phyloP scores from a whole-genome alignment of 2,888 invertebrate species.

The Caenorhabditis afra region DNA sequence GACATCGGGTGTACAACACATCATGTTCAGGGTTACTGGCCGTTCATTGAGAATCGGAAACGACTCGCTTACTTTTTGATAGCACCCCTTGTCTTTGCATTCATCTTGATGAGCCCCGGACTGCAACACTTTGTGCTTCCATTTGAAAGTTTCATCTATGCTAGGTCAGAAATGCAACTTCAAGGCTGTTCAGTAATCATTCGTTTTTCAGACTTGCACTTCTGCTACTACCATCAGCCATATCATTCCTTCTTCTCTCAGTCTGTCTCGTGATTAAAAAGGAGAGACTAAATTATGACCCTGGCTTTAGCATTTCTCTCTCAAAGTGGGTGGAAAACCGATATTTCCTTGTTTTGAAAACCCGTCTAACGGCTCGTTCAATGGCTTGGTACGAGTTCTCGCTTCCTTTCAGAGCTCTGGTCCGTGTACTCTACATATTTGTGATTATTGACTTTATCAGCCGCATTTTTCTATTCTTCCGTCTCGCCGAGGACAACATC shows the following conservation, averaged over 20 bases:
- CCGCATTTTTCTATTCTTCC: slow-evolving; percentile 51
- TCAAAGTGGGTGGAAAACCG: slow-evolving; percentile 46
- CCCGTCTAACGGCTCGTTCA: not conserved
- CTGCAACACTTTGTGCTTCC: slow-evolving; percentile 42
- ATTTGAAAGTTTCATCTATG: slow-evolving; percentile 55
- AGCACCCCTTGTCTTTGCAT: slow-evolving; percentile 42
- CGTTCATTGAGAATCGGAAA: slow-evolving; percentile 49
- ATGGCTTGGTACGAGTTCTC: not conserved
- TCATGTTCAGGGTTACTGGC: slow-evolving; percentile 56
- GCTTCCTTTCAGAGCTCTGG: slow-evolving; percentile 41
- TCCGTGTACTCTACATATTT: slow-evolving; percentile 43
- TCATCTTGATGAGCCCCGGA: slow-evolving; percentile 38
- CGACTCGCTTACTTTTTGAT: slow-evolving; percentile 39
- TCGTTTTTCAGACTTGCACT: slow-evolving; percentile 51
- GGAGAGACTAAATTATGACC: slow-evolving; percentile 54
- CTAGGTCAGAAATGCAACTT: slow-evolving; percentile 30
- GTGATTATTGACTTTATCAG: slow-evolving; percentile 54
- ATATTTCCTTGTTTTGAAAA: slow-evolving; percentile 46
- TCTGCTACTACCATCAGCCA: slow-evolving; percentile 43
- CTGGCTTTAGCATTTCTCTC: slow-evolving; percentile 59
- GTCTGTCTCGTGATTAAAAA: slow-evolving; percentile 51
- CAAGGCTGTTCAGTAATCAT: slow-evolving; percentile 3
- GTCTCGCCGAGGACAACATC: slow-evolving; percentile 54
- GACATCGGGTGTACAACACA: not conserved
- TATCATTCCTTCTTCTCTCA: slow-evolving; percentile 51